phyloP scores from a whole-genome alignment of 2,888 invertebrate species.

The Pantelozetes paolii region DNA sequence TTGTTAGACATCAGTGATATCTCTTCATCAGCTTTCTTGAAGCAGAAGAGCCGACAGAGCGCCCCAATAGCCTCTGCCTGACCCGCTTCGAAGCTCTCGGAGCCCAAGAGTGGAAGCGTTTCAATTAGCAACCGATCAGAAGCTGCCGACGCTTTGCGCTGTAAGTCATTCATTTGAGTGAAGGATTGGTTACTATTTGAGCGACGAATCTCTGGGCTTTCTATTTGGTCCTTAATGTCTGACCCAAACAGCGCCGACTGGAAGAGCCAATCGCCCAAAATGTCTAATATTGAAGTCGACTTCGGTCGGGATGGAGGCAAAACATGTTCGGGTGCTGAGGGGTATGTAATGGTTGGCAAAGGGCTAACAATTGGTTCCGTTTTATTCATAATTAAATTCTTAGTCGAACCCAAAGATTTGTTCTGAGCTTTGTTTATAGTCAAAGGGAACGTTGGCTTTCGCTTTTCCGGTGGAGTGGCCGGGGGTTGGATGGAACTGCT shows the following conservation, averaged over 20 bases:
- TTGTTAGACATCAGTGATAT: constrained; percentile 59
- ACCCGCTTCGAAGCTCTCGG: constrained; percentile 59
- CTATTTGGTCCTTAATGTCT: constrained; percentile 37
- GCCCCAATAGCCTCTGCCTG: constrained; percentile 92
- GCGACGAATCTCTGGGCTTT: background rate
- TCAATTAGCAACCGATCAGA: constrained; percentile 32
- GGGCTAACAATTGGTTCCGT: constrained; percentile 38
- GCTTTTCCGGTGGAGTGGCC: constrained; percentile 37
- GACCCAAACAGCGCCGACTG: constrained; percentile 84
- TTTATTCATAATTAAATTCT: background rate
- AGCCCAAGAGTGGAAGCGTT: constrained; percentile 3
- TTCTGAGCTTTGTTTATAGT: constrained; percentile 30
- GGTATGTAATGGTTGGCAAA: constrained; percentile 56
- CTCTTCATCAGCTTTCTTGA: constrained; percentile 89
- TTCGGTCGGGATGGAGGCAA: constrained; percentile 64
- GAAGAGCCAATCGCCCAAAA: constrained; percentile 94
- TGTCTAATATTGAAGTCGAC: constrained; percentile 88
- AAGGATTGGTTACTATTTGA: constrained; percentile 20
- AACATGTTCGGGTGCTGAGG: constrained; percentile 47
- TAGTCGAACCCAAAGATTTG: background rate
- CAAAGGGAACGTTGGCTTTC: constrained; percentile 30
- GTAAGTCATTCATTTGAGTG: constrained; percentile 23
- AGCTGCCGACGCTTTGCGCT: constrained; percentile 27
- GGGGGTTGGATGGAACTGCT: background rate
- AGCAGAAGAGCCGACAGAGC: constrained; percentile 89